These are phyloP conservation scores for Leptinotarsa undecemlineata DNA, from an alignment of 1,140 invertebrate genomes.

Conservation along the genomic window DNA sequence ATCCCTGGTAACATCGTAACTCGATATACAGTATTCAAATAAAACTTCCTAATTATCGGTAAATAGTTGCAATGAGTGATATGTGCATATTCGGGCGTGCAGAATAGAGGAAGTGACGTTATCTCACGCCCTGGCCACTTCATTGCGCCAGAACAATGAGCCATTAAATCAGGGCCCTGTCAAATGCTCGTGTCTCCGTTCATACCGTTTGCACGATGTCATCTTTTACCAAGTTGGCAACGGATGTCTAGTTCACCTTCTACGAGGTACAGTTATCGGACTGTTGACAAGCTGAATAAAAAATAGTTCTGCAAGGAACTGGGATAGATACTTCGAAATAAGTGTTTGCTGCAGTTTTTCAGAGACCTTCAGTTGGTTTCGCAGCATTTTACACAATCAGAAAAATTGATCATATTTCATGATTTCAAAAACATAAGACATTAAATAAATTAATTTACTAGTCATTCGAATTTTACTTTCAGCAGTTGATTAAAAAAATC, in stretches of 20 bases:
- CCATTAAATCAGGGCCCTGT: slow-evolving; percentile 46
- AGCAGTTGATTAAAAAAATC: no score
- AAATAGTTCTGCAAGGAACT: no score
- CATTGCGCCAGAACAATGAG: slow-evolving; percentile 45
- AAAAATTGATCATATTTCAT: no score
- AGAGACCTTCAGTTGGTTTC: no score
- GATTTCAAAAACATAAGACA: no score
- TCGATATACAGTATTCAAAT: not conserved
- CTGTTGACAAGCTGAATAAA: no score
- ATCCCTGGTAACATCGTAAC: not conserved
- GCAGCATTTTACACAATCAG: no score
- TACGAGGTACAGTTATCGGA: no score
- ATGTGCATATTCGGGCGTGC: slow-evolving; percentile 40
- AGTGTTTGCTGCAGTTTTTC: no score
- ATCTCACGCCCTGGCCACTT: slow-evolving; percentile 45
- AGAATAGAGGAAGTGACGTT: slow-evolving; percentile 44
- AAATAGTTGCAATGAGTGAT: slow-evolving; percentile 19
- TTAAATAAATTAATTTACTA: no score
- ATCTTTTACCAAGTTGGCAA: slow-evolving; percentile 34
- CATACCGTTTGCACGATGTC: slow-evolving; percentile 41
- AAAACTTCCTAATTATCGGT: not conserved
- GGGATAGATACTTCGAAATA: no score
- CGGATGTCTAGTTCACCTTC: not conserved
- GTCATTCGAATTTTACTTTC: no score
- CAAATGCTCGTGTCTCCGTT: slow-evolving; percentile 34